Evolutionary conservation across 2,888 invertebrate genomes (phyloP).

Genomic region (Trachelus iudaicus): DNA sequence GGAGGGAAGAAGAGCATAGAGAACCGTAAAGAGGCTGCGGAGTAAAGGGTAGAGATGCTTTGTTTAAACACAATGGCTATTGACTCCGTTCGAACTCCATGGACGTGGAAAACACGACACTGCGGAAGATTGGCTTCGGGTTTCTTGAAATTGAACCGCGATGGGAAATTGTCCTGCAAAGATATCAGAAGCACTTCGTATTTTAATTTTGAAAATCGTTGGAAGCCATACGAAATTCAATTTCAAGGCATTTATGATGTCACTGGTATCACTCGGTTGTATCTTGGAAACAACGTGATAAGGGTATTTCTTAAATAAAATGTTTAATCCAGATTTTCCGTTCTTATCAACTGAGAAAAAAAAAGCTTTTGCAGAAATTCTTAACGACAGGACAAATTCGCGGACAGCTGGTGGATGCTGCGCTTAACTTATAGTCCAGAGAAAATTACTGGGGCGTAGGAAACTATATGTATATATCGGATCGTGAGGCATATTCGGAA

Average conservation of each 20-base stretch:
- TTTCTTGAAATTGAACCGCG: neutral
- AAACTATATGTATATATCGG: neutral
- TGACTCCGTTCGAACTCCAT: conserved; percentile 43
- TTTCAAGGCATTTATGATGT: neutral
- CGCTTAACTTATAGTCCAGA: neutral
- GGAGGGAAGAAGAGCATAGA: neutral
- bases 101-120: conserved; percentile 50
- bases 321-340: neutral
- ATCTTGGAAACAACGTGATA: neutral
- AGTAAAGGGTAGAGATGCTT: conserved; percentile 34
- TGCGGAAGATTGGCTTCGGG: conserved; percentile 43
- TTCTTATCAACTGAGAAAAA: neutral
- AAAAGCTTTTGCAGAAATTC: neutral
- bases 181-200: too few relatives aligned
- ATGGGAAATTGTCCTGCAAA: neutral
- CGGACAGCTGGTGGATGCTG: neutral
- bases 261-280: neutral
- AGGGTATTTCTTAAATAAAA: neutral
- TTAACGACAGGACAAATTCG: neutral
- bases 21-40: neutral
- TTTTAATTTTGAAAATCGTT: too few relatives aligned
- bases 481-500: neutral
- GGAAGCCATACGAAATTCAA: neutral
- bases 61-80: conserved; percentile 60
- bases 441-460: neutral